Evolutionary conservation across 2,888 invertebrate species (phyloP).

Genomic region (Eueremaeus valkanovi): DNA sequence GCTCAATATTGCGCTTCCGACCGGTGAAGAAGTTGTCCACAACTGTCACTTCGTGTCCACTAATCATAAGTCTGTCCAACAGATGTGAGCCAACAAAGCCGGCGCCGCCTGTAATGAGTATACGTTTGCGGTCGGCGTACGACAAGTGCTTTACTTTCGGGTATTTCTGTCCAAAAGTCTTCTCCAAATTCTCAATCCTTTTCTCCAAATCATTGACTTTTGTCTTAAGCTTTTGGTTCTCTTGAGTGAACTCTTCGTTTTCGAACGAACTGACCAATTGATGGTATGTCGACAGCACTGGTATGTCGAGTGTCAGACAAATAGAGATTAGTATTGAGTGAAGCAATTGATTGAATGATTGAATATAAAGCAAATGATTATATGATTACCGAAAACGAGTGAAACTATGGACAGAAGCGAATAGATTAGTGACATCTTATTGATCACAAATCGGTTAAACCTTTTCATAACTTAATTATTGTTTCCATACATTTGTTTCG

Average conservation of each 20-base stretch:
- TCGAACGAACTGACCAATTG: background rate
- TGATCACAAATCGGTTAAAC: background rate
- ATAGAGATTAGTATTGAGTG: no score
- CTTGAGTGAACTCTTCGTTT: background rate
- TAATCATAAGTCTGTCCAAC: constrained; percentile 88
- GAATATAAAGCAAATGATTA: no score
- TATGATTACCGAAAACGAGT: constrained; percentile 1
- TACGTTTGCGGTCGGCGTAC: constrained; percentile 84
- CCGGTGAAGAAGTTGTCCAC: constrained; percentile 99
- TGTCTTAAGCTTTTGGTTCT: background rate
- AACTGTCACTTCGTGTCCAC: constrained; percentile 92
- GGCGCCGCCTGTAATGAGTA: constrained; percentile 92
- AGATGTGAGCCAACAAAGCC: constrained; percentile 99
- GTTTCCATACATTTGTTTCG: no score
- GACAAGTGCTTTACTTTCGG: constrained; percentile 87
- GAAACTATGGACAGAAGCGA: background rate
- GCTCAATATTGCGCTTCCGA: constrained; percentile 91
- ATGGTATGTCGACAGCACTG: background rate
- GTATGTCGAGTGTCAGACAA: background rate
- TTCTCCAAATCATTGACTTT: constrained; percentile 44
- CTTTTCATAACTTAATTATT: constrained; percentile 16
- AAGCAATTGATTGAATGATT: no score
- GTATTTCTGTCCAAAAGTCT: constrained; percentile 66
- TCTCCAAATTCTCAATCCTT: constrained; percentile 48
- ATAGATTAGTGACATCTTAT: constrained; percentile 2